Conservation (phyloP, 2,113 vertebrate genomes). For the Fukomys damarensis region DNA sequence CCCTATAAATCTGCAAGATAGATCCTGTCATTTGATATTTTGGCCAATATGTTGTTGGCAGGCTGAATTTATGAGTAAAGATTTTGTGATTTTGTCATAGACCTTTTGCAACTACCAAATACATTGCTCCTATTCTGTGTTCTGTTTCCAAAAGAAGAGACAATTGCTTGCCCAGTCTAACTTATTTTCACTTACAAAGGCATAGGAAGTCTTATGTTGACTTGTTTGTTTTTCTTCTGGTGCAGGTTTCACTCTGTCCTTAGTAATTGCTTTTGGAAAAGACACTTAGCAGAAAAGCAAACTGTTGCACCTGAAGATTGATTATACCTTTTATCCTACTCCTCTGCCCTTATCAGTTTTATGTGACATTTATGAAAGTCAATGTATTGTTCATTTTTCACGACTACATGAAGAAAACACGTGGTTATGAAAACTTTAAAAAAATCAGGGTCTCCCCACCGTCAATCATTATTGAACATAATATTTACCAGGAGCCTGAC, state of each 20-base stretch:
- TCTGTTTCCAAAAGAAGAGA: constrained; percentile 34
- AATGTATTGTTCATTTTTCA: constrained; percentile 74
- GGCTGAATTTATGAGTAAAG: constrained; percentile 7
- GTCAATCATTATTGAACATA: neutral
- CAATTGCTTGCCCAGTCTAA: neutral
- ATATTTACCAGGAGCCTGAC: neutral
- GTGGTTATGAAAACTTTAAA: constrained; percentile 1
- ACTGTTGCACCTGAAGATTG: constrained; percentile 64
- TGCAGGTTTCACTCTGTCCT: constrained; percentile 50
- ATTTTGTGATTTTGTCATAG: neutral
- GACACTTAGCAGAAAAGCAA: constrained; percentile 67
- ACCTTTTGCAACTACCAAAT: neutral
- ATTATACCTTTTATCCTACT: constrained; percentile 69
- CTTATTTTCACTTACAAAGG: constrained; percentile 2
- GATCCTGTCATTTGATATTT: neutral
- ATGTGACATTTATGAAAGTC: constrained; percentile 74
- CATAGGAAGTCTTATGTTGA: neutral
- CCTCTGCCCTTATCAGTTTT: constrained; percentile 76
- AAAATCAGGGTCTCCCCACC: neutral
- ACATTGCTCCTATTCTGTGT: neutral
- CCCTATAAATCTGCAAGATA: neutral
- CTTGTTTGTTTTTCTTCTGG: constrained; percentile 64
- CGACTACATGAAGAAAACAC: constrained; percentile 55
- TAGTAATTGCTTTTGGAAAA: constrained; percentile 75
- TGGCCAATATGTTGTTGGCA: neutral